Evolutionary conservation across 1,140 invertebrate genomes (phyloP), one percentile per base, ranked within the genome.

Genomic region (Vanessa atalanta): DNA sequence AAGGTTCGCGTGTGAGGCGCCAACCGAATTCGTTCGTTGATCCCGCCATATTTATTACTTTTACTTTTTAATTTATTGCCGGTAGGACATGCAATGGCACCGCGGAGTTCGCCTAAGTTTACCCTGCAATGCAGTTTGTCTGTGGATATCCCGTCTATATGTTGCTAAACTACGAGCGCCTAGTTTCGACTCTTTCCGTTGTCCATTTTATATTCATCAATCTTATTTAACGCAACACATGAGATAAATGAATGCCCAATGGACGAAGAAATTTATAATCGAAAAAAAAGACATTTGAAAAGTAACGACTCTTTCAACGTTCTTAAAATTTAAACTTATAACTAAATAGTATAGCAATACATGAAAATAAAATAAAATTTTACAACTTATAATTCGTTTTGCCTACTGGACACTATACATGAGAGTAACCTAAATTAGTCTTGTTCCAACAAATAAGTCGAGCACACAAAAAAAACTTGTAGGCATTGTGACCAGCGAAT

Each of bases 1-100:
- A 70, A 75, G 73, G 72, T 64, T 83, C 74, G 82, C 83, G 82
- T 85, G 82, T 74, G 68, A 72, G 76, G 73, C 72, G 67, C 75
- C 75, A 72, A 78, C 80, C 76, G 76, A 84, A 87, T 82, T 85
- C 82, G 85, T 86, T 81, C 83, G 81, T 82, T 88, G 87, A 83
- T 86, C 82, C 78, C 83, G 75, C 70, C 76, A 80, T 86, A 88
- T 88, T 88, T 88, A 87, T 88, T 82, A 80, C 76, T 85, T 86
- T 87, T 86, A 85, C 81, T 84, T 87, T 87, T 88, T 86, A 87
- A 88, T 87, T 88, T 84, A 87, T 82, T 75, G 71, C 74, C 73
- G 63, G 64, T 74, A 66, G 75, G 79, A 84, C 77, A 80, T 80
- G 78, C 80, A 77, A 79, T 71, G 77, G 73, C 68, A 76, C 67